Conservation (phyloP, 2,888 invertebrate species). For the Hypercompe scribonia region DNA sequence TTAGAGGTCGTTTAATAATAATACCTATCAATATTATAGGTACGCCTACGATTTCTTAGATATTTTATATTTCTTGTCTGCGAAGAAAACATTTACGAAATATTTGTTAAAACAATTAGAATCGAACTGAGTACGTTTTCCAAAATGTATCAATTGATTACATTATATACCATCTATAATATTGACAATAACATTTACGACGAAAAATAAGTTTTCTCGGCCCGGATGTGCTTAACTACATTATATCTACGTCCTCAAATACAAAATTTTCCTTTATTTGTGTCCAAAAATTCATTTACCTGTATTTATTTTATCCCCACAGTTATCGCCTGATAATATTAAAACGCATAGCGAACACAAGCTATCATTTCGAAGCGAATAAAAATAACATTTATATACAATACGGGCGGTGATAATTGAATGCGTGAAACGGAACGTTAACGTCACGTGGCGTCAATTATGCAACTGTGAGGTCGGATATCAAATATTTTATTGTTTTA, state of each 20-base stretch:
- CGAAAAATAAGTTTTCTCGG: neutral
- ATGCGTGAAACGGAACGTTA: neutral
- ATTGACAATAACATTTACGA: too few relatives aligned
- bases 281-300: neutral
- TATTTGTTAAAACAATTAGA: too few relatives aligned
- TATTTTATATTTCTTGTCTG: too few relatives aligned
- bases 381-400: neutral
- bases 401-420: neutral
- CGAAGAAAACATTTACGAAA: too few relatives aligned
- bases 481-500: constrained; percentile 1
- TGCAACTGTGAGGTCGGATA: neutral
- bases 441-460: neutral
- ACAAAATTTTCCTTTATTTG: neutral
- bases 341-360: neutral
- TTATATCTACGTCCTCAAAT: neutral
- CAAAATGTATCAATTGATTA: too few relatives aligned
- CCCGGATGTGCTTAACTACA: neutral
- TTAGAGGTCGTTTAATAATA: too few relatives aligned
- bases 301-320: neutral
- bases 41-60: too few relatives aligned
- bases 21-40: too few relatives aligned
- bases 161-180: too few relatives aligned
- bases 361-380: neutral
- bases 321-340: neutral
- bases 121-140: too few relatives aligned